Evolutionary conservation across 2,113 vertebrate species (phyloP).

Genomic region (Cyprinodon variegatus): DNA sequence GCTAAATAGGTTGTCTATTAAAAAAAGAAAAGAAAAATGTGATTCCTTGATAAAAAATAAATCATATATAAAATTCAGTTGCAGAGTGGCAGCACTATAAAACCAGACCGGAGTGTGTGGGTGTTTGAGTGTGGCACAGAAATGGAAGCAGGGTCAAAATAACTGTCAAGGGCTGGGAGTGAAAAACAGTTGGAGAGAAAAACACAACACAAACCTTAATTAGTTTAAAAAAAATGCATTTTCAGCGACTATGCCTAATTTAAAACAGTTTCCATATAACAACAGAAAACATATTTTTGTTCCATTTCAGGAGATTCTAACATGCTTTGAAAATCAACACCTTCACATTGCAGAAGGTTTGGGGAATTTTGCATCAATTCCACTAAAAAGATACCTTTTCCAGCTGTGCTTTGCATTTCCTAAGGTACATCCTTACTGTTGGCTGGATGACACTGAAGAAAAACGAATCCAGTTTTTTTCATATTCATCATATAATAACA

Average conservation of each 20-base stretch:
- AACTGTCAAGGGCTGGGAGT: slow-evolving; percentile 12
- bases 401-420: slow-evolving; percentile 8
- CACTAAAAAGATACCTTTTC: slow-evolving; percentile 29
- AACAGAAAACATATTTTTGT: not conserved
- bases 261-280: slow-evolving; percentile 5
- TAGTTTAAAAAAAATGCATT: slow-evolving; percentile 16
- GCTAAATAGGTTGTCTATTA: slow-evolving; percentile 34
- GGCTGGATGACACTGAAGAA: not conserved
- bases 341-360: slow-evolving; percentile 2
- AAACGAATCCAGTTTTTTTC: not conserved
- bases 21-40: slow-evolving; percentile 17
- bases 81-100: slow-evolving; percentile 27
- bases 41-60: slow-evolving; percentile 26
- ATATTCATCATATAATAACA: not conserved
- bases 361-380: not conserved
- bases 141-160: slow-evolving; percentile 23
- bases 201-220: slow-evolving; percentile 23
- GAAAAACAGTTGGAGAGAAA: not conserved
- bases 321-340: slow-evolving; percentile 27
- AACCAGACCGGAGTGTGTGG: slow-evolving; percentile 32
- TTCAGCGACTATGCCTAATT: slow-evolving; percentile 15
- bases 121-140: slow-evolving; percentile 44
- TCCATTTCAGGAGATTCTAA: not conserved
- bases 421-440: too few species aligned
- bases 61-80: slow-evolving; percentile 18